Conservation (phyloP, 2,888 invertebrate genomes). For the Galeopsomyia nigrocyanea region DNA sequence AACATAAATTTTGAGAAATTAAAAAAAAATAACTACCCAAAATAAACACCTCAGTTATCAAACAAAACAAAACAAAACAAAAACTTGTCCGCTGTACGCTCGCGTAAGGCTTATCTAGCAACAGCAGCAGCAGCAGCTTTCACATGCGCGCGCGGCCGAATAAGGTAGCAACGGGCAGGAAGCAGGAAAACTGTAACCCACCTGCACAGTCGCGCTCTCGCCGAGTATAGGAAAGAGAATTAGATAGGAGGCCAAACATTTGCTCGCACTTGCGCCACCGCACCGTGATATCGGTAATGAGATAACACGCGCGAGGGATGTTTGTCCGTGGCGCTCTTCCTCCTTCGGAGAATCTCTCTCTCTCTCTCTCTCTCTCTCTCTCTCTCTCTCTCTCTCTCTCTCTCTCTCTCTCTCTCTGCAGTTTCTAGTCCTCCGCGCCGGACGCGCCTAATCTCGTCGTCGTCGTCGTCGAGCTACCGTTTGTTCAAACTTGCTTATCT, state of each 20-base stretch:
- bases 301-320: conserved; percentile 57
- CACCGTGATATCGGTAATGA: conserved; percentile 61
- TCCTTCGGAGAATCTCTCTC: conserved; percentile 24
- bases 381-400: conserved; percentile 33
- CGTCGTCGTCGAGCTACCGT: conserved; percentile 39
- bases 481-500: conserved; percentile 60
- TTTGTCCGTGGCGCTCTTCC: conserved; percentile 18
- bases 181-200: conserved; percentile 23
- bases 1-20: too few species aligned
- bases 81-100: background rate
- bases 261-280: background rate
- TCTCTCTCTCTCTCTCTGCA: conserved; percentile 43
- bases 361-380: conserved; percentile 5
- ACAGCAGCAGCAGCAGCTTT: background rate
- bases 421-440: conserved; percentile 32
- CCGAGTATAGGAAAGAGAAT: conserved; percentile 32
- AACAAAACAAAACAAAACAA: too few species aligned
- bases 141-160: conserved; percentile 2
- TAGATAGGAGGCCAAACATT: conserved; percentile 23
- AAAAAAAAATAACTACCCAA: too few species aligned
- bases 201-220: background rate
- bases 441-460: conserved; percentile 40
- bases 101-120: too few species aligned
- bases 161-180: conserved; percentile 50
- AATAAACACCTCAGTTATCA: too few species aligned